Percentiles rank a stretch among this genome's conserved stretches.
phyloP scores from a whole-genome alignment of 2,888 invertebrate genomes.

The Chaetogeoica ovagalla region DNA sequence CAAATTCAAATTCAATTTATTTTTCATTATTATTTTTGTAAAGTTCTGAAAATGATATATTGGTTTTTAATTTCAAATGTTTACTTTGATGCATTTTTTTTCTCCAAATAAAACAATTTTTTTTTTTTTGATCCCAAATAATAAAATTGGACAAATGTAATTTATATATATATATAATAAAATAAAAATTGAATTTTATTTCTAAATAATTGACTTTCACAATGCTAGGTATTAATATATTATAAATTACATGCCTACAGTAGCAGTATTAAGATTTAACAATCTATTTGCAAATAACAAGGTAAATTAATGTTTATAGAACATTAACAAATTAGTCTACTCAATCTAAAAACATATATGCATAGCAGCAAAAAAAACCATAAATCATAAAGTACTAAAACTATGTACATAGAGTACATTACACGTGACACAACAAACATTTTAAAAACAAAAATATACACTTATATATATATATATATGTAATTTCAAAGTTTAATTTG shows the following conservation, averaged over 20 bases:
- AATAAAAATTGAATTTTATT: too few relatives aligned
- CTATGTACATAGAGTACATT: neutral
- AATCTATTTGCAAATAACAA: neutral
- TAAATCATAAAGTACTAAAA: constrained; percentile 7
- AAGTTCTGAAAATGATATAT: too few relatives aligned
- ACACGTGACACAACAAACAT: constrained; percentile 9
- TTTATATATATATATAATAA: too few relatives aligned
- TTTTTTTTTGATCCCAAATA: too few relatives aligned
- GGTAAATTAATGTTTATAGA: constrained; percentile 13
- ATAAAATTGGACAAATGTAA: too few relatives aligned
- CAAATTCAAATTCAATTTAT: too few relatives aligned
- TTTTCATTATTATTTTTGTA: too few relatives aligned
- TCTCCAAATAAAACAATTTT: too few relatives aligned
- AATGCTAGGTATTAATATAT: neutral
- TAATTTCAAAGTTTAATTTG: neutral
- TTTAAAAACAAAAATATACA: neutral
- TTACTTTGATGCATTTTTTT: too few relatives aligned
- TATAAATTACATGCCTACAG: neutral
- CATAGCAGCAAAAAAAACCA: neutral
- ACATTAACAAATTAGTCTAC: constrained; percentile 5
- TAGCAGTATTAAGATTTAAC: neutral
- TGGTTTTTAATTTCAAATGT: too few relatives aligned
- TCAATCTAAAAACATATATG: neutral
- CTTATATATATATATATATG: too few relatives aligned
- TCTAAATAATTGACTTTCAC: too few relatives aligned